Base-by-base conservation (phyloP, 1,140 invertebrate species). In the Zaprionus ornatus region DNA sequence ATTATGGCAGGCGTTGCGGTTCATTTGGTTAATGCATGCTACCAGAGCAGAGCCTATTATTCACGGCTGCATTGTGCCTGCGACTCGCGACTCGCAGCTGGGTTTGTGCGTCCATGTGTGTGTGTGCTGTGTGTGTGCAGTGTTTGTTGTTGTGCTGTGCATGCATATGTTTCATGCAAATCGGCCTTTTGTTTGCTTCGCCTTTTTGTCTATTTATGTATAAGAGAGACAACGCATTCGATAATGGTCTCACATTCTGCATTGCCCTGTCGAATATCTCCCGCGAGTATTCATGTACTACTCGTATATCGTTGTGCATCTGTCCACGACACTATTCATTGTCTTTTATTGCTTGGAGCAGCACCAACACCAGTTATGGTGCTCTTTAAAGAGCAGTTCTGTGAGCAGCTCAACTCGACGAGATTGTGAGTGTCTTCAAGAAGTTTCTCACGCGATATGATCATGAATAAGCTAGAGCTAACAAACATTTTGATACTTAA, bases 11-110 rank as follows among this genome's bases (percentile, higher is more conserved):
- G 73, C 77, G 83, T 79, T 87, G 83, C 80, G 83, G 83, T 87
- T 87, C 83, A 87, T 87, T 87, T 87, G 84, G 83, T 88, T 87
- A 87, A 87, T 87, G 83, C 83, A 87, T 79, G 80, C 85, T 54
- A 77, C 75, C 67, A 69, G 63, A 37, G 35, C 35, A 17, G 40
- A 73, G 84, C 77, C 83, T 77, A 88, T 87, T 88, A 88, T 88
- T 87, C 80, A 83, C 73, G 70, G 64, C 25, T 77, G 77, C 83
- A 87, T 87, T 87, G 76, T 82, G 64, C 55, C 60, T 69, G 64
- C 62, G 70, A 71, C 79, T 75, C 78, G 62, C 48, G 37, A 71
- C 82, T 75, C 77, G 57, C 54, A 40, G 69, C 12, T 29, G 54
- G 42, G 75, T 76, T 17, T 35, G 12, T 35, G 59, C 19, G 27